Conservation (phyloP, 1,140 invertebrate genomes). For the Zaprionus gabonicus region DNA sequence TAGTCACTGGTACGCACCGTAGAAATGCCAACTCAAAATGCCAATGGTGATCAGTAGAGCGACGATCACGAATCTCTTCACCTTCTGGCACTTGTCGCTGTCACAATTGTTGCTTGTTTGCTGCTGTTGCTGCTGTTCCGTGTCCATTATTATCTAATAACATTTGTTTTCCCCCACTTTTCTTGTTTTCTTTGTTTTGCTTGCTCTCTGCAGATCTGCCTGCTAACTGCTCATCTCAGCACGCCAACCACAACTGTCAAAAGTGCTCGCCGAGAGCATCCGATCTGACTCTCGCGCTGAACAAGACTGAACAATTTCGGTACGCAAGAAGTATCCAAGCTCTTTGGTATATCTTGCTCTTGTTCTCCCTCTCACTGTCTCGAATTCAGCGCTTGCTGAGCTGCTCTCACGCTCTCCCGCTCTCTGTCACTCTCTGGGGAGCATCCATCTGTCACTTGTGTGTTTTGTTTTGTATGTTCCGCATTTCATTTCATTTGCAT, state of each 20-base stretch:
- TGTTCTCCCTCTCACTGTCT: neutral
- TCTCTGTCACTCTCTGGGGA: conserved; percentile 33
- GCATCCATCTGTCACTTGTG: conserved; percentile 53
- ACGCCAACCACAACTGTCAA: conserved; percentile 42
- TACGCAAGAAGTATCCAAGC: conserved; percentile 32
- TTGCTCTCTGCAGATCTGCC: conserved; percentile 7
- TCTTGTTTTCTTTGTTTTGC: conserved; percentile 23
- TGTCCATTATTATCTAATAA: conserved; percentile 61
- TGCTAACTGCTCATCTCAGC: conserved; percentile 29
- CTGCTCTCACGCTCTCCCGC: neutral
- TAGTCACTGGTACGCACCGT: conserved; percentile 49
- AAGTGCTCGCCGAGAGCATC: conserved; percentile 32
- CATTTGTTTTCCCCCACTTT: conserved; percentile 43
- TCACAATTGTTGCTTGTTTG: conserved; percentile 51
- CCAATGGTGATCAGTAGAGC: conserved; percentile 64
- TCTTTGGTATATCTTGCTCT: conserved; percentile 11
- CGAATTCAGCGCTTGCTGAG: conserved; percentile 48
- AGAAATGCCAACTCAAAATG: conserved; percentile 78
- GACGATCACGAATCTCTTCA: conserved; percentile 74
- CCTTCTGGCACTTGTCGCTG: conserved; percentile 72
- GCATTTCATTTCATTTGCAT: conserved; percentile 50
- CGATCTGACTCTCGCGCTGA: conserved; percentile 43
- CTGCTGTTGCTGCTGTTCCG: conserved; percentile 37
- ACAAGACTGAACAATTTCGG: conserved; percentile 23
- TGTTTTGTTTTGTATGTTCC: conserved; percentile 32